Conservation (phyloP, 1,140 invertebrate genomes). For the Aphidius ervi region DNA sequence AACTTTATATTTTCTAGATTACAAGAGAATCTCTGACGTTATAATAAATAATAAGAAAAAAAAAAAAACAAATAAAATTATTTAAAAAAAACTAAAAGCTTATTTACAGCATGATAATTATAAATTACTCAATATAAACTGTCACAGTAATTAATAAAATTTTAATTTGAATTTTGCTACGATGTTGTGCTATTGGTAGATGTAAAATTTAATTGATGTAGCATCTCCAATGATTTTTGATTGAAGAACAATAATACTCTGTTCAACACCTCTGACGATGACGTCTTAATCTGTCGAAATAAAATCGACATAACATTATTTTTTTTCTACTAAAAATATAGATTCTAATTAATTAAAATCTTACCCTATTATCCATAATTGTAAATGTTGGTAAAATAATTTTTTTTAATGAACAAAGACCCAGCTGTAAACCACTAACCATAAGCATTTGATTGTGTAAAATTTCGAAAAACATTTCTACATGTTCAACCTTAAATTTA, state of each 20-base stretch:
- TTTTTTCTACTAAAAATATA: slow-evolving; percentile 4
- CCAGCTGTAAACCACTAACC: slow-evolving; percentile 31
- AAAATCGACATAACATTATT: slow-evolving; percentile 11
- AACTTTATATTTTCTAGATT: no score
- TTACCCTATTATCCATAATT: slow-evolving; percentile 37
- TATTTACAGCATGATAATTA: no score
- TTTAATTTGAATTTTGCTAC: no score
- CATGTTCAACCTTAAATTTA: slow-evolving; percentile 22
- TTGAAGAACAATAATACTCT: slow-evolving; percentile 36
- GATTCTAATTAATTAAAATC: slow-evolving; percentile 15
- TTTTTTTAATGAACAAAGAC: slow-evolving; percentile 33
- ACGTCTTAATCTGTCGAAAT: slow-evolving; percentile 40
- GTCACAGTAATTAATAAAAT: no score
- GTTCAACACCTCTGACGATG: slow-evolving; percentile 29
- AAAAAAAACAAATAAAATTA: no score
- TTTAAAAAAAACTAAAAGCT: no score
- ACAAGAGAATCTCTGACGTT: no score
- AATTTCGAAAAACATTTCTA: slow-evolving; percentile 35
- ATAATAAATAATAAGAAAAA: no score
- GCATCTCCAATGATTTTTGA: slow-evolving; percentile 34
- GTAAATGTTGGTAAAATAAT: slow-evolving; percentile 34
- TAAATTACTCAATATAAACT: no score
- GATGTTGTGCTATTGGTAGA: slow-evolving; percentile 5
- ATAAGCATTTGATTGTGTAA: slow-evolving; percentile 32
- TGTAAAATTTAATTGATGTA: slow-evolving; percentile 28